Percentiles rank a stretch among this genome's conserved stretches.
Conservation (phyloP, 2,113 vertebrate species). For the Pagrus major region DNA sequence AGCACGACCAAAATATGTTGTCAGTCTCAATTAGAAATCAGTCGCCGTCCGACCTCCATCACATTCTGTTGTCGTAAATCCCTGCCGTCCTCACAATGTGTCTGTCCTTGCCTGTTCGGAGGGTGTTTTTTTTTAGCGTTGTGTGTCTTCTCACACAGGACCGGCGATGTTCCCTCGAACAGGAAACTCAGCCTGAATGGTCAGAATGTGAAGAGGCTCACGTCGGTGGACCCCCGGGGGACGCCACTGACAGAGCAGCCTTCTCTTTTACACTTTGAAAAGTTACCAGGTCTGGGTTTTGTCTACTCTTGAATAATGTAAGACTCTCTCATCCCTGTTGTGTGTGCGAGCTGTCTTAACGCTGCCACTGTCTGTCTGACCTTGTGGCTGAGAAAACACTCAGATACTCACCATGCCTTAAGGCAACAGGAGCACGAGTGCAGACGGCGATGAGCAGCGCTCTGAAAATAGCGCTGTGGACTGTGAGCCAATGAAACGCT, state of each 20-base stretch:
- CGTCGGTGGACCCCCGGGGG: slow-evolving; percentile 7
- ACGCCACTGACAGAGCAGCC: slow-evolving; percentile 38
- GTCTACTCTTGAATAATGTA: slow-evolving; percentile 67
- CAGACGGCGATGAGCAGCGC: neutral
- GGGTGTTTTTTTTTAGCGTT: neutral
- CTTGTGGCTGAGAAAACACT: slow-evolving; percentile 58
- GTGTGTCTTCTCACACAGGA: neutral
- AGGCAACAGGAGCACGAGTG: slow-evolving; percentile 35
- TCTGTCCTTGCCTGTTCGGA: neutral
- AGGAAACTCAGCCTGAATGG: slow-evolving; percentile 42
- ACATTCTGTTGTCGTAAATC: neutral
- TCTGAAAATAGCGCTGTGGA: slow-evolving; percentile 30
- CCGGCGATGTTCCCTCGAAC: neutral
- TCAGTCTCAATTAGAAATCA: too few relatives aligned
- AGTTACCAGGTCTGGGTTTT: slow-evolving; percentile 56
- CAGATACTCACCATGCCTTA: slow-evolving; percentile 47
- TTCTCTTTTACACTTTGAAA: slow-evolving; percentile 58
- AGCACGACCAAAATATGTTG: neutral
- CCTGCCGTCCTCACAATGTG: neutral
- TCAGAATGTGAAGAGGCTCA: slow-evolving; percentile 15
- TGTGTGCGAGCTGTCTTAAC: slow-evolving; percentile 38
- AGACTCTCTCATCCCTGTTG: slow-evolving; percentile 26
- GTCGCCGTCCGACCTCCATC: neutral
- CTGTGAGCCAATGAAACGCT: neutral
- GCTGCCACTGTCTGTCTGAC: slow-evolving; percentile 49